Conservation (phyloP, 2,888 invertebrate genomes). For the Xylota segnis region DNA sequence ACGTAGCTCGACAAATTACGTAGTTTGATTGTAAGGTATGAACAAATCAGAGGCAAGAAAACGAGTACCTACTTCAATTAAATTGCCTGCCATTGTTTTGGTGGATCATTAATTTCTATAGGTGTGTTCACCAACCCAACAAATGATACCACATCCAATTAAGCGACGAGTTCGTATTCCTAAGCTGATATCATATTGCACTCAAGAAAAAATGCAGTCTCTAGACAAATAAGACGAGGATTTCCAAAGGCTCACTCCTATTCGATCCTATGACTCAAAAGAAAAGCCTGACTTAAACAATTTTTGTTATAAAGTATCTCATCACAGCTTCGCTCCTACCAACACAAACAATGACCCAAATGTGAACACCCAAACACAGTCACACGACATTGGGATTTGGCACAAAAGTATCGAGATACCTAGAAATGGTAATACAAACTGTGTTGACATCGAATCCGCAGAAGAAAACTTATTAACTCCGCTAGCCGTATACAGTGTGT, state of each 20-base stretch:
- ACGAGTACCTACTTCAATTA: no score
- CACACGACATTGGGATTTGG: constrained; percentile 30
- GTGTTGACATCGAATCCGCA: constrained; percentile 34
- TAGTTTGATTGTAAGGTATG: no score
- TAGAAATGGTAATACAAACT: constrained; percentile 59
- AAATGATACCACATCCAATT: no score
- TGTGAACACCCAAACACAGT: constrained; percentile 11
- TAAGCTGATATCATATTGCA: background rate
- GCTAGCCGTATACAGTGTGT: background rate
- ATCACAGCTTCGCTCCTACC: background rate
- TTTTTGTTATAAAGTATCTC: background rate
- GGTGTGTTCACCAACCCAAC: no score
- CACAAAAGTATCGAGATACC: constrained; percentile 46
- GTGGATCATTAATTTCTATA: no score
- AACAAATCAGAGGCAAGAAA: no score
- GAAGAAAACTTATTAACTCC: constrained; percentile 26
- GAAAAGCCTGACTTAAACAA: no score
- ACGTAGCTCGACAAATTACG: no score
- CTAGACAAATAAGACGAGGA: background rate
- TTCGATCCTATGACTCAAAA: no score
- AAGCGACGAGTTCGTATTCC: background rate
- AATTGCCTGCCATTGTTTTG: no score
- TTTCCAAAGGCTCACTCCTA: background rate
- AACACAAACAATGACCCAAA: constrained; percentile 30
- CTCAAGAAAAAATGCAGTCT: background rate